A percentile compares a stretch with the other conserved stretches of the same genome.
Evolutionary conservation across 2,113 vertebrate genomes (phyloP).

Genomic region (Phoenicopterus ruber): DNA sequence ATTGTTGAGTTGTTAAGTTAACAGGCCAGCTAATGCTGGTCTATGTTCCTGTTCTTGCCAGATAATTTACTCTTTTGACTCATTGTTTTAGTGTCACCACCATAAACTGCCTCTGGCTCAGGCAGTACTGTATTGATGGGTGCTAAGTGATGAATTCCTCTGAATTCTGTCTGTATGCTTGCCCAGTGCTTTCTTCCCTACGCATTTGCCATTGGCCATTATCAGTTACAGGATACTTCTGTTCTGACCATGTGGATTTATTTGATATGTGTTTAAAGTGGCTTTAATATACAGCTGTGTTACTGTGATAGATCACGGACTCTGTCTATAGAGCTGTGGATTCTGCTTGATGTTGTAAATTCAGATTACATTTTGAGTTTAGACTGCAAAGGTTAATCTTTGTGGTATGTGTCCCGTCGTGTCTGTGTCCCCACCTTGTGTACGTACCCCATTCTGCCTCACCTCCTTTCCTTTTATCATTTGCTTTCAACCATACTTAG

Average conservation of each 20-base stretch:
- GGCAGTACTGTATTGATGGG: neutral
- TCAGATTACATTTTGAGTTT: neutral
- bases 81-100: neutral
- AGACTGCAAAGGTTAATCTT: neutral
- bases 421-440: neutral
- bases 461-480: neutral
- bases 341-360: neutral
- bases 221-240: neutral
- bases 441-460: neutral
- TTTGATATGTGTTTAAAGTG: neutral
- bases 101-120: neutral
- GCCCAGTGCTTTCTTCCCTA: neutral
- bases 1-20: neutral
- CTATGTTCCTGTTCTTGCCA: neutral
- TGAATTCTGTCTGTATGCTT: neutral
- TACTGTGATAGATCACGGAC: neutral
- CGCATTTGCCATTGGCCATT: neutral
- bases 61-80: neutral
- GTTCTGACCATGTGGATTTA: neutral
- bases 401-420: neutral
- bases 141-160: neutral
- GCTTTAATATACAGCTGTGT: neutral
- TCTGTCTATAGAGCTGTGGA: neutral
- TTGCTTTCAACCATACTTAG: neutral
- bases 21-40: neutral